Conservation (phyloP, 2,797 vertebrate genomes). For the Micromesistius poutassou region DNA sequence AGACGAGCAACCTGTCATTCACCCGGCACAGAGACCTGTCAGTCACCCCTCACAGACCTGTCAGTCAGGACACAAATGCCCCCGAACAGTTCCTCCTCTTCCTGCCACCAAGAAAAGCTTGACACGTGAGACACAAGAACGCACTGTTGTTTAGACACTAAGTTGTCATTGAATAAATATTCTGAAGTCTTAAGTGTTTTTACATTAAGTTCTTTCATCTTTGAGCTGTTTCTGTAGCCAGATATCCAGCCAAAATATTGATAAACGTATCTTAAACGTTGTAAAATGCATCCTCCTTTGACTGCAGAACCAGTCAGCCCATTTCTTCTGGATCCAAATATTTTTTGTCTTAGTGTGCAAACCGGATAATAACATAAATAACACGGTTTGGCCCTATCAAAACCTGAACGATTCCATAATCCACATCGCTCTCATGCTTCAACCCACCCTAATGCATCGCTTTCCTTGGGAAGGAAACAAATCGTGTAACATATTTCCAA, state of each 20-base stretch:
- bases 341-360: background rate
- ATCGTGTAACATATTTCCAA: background rate
- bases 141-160: background rate
- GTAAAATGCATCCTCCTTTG: background rate
- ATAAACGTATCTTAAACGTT: background rate
- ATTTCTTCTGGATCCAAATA: background rate
- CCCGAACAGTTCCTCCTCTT: background rate
- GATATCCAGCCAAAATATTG: background rate
- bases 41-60: background rate
- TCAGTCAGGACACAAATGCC: background rate
- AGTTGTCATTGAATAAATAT: background rate
- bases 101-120: background rate
- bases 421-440: background rate
- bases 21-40: background rate
- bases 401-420: background rate
- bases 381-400: background rate
- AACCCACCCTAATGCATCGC: background rate
- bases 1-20: background rate
- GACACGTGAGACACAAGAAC: background rate
- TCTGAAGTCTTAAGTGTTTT: background rate
- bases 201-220: background rate
- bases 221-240: background rate
- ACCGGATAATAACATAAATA: background rate
- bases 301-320: background rate
- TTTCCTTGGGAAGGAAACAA: background rate